These are phyloP conservation scores for Mimas tiliae DNA, from an alignment of 2,888 invertebrate genomes.

Conservation along the genomic window DNA sequence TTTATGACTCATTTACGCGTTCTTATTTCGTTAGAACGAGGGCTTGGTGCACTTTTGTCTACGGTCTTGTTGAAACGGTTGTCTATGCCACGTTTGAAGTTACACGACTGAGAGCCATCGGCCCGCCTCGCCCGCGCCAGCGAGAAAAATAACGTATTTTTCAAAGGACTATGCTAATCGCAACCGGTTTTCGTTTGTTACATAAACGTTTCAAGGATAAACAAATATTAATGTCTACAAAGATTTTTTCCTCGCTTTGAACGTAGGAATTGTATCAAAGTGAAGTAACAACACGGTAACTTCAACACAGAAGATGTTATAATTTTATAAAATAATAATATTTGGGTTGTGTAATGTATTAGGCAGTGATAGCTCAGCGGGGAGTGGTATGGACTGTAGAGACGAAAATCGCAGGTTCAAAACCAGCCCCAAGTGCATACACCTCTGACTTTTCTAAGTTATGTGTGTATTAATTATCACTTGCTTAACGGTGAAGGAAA, in stretches of 20 bases:
- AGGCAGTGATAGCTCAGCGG: too few species aligned
- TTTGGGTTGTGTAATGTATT: neutral
- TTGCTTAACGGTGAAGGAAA: too few species aligned
- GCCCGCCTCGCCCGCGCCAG: slow-evolving; percentile 5
- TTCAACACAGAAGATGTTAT: neutral
- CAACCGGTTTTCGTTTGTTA: slow-evolving; percentile 10
- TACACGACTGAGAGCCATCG: slow-evolving; percentile 22
- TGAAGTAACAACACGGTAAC: neutral
- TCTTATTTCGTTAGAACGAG: slow-evolving; percentile 39
- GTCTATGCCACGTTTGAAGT: slow-evolving; percentile 41
- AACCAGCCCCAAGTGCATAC: too few species aligned
- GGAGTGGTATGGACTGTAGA: too few species aligned
- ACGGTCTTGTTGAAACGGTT: slow-evolving; percentile 45
- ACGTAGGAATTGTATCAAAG: neutral
- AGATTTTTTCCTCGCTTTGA: neutral
- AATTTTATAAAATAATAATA: too few species aligned
- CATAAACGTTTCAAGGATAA: slow-evolving; percentile 15
- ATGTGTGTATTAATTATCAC: too few species aligned
- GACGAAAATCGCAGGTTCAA: too few species aligned
- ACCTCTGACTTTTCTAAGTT: too few species aligned
- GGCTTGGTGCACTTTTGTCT: slow-evolving; percentile 44
- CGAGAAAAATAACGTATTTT: slow-evolving; percentile 14
- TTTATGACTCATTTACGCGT: slow-evolving; percentile 55
- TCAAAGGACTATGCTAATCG: slow-evolving; percentile 15
- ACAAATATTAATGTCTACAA: slow-evolving; percentile 19